These are phyloP conservation scores for Aethes cnicana DNA, from an alignment of 2,888 invertebrate genomes.

Conservation along the genomic window DNA sequence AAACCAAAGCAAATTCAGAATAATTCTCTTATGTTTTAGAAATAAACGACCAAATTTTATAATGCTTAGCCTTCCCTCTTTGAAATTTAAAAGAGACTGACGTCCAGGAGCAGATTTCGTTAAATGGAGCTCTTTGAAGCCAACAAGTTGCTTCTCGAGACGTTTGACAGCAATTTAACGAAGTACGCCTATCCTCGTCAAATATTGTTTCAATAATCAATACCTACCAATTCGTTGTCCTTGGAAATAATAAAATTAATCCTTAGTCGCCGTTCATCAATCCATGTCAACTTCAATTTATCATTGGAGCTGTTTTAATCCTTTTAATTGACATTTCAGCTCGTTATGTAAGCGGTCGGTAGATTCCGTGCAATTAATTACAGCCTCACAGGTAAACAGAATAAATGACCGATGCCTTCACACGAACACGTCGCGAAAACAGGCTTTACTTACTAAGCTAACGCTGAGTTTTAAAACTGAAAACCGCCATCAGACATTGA, in stretches of 20 bases:
- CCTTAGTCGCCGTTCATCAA: slow-evolving; percentile 54
- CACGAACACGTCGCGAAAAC: slow-evolving; percentile 15
- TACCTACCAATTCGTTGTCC: slow-evolving; percentile 46
- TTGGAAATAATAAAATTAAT: slow-evolving; percentile 56
- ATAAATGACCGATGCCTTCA: slow-evolving; percentile 32
- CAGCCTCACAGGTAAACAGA: slow-evolving; percentile 38
- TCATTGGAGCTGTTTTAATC: slow-evolving; percentile 58
- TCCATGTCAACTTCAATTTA: slow-evolving; percentile 55
- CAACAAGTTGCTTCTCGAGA: no score
- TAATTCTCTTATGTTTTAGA: no score
- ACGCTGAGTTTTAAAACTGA: no score
- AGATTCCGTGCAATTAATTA: slow-evolving; percentile 52
- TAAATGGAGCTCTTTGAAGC: no score
- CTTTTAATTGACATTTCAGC: slow-evolving; percentile 63
- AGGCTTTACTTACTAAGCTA: slow-evolving; percentile 6
- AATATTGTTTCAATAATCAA: slow-evolving; percentile 56
- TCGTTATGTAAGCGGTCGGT: slow-evolving; percentile 52
- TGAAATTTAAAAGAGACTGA: no score
- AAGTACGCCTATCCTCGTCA: slow-evolving; percentile 47
- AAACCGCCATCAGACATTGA: neutral
- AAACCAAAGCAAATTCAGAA: no score
- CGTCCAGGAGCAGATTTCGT: no score
- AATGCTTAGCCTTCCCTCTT: no score
- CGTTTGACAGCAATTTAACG: no score
- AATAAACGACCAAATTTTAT: no score